Conservation (phyloP, 2,888 invertebrate genomes). For the Xylota segnis region DNA sequence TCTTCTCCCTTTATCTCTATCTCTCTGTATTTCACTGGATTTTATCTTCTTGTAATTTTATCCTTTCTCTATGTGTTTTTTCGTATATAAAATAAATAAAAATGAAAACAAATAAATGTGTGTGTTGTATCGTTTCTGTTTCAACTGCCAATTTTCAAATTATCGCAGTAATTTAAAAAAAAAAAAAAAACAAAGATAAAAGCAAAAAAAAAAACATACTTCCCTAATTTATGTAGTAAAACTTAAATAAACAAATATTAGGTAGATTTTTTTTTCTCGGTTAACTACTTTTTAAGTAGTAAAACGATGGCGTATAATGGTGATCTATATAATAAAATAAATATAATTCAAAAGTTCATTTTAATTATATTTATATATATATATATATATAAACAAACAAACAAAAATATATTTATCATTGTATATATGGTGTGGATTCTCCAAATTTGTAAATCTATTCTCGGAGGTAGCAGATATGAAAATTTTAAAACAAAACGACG, state of each 20-base stretch:
- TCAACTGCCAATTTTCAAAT: slow-evolving; percentile 73
- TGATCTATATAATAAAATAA: slow-evolving; percentile 72
- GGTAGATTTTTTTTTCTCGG: slow-evolving; percentile 68
- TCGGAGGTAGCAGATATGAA: slow-evolving; percentile 63
- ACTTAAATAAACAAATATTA: slow-evolving; percentile 56
- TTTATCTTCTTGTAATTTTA: slow-evolving; percentile 75
- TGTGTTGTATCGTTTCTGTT: slow-evolving; percentile 73
- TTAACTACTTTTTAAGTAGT: slow-evolving; percentile 72
- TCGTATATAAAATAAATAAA: slow-evolving; percentile 62
- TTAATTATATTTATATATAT: slow-evolving; percentile 59
- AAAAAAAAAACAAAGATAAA: slow-evolving; percentile 45
- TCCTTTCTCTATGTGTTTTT: slow-evolving; percentile 73
- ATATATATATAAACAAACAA: slow-evolving; percentile 30
- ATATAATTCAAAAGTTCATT: slow-evolving; percentile 65
- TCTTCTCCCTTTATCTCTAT: slow-evolving; percentile 45
- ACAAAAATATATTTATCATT: slow-evolving; percentile 65
- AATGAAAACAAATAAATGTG: slow-evolving; percentile 55
- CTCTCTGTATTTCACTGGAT: slow-evolving; percentile 66
- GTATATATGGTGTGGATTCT: slow-evolving; percentile 73
- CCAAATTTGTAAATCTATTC: slow-evolving; percentile 73
- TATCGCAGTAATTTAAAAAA: slow-evolving; percentile 67
- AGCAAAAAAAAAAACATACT: slow-evolving; percentile 52
- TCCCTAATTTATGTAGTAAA: slow-evolving; percentile 69
- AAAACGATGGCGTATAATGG: slow-evolving; percentile 61
- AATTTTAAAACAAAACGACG: slow-evolving; percentile 53